Conservation (phyloP, 2,888 invertebrate genomes). For the Sylvicola cinctus region DNA sequence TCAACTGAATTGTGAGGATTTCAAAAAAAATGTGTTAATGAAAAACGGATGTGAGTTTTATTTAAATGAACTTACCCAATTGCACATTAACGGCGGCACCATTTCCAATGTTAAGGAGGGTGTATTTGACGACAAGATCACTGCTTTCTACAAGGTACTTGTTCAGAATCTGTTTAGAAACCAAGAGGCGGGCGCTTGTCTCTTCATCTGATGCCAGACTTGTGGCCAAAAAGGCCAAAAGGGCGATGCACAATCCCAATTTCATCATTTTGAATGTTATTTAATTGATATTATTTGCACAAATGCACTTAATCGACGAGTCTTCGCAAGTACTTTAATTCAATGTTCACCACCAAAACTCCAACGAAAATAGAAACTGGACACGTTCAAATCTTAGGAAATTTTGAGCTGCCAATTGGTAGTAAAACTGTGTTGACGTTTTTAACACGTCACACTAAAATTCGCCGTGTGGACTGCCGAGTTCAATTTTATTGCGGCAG, state of each 20-base stretch:
- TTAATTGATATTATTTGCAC: no score
- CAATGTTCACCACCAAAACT: no score
- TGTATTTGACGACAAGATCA: slow-evolving; percentile 90
- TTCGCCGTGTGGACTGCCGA: no score
- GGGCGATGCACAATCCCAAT: slow-evolving; percentile 5
- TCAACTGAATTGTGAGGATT: slow-evolving; percentile 33
- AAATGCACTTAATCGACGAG: no score
- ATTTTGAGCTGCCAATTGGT: no score
- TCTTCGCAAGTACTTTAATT: no score
- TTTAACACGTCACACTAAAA: no score
- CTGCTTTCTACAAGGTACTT: slow-evolving; percentile 91
- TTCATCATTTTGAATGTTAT: slow-evolving; percentile 8
- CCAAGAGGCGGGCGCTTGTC: slow-evolving; percentile 58
- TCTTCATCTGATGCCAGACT: slow-evolving; percentile 36
- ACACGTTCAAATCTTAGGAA: no score
- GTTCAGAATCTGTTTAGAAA: slow-evolving; percentile 87
- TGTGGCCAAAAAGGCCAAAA: slow-evolving; percentile 5
- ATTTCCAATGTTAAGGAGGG: slow-evolving; percentile 80
- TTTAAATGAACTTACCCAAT: slow-evolving; percentile 21
- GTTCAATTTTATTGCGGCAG: no score
- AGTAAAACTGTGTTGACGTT: no score
- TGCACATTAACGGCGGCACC: slow-evolving; percentile 78
- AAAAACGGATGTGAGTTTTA: neutral
- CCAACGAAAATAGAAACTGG: no score
- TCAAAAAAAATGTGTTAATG: neutral